These are phyloP conservation scores for Chironomus riparius DNA, from an alignment of 2,888 invertebrate species.

Conservation along the genomic window DNA sequence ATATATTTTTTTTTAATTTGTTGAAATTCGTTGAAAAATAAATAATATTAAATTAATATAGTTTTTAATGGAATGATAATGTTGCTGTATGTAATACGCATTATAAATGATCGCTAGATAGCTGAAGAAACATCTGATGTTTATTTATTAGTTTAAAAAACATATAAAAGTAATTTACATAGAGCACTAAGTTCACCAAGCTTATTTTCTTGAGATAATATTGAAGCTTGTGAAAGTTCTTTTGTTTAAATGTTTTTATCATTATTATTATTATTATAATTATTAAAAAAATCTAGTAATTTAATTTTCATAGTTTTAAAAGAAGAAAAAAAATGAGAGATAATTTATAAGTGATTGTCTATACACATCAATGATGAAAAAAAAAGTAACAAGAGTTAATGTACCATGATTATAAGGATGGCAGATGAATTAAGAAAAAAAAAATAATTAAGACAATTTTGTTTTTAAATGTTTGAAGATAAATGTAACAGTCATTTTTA, in stretches of 20 bases:
- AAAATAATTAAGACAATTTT: not conserved
- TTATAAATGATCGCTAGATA: not conserved
- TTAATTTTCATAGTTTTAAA: not conserved
- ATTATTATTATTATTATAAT: not conserved
- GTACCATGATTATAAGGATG: not conserved
- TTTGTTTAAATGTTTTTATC: not conserved
- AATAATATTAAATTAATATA: not conserved
- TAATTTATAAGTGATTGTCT: conserved; percentile 2
- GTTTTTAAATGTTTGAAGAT: not conserved
- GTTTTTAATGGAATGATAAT: not conserved
- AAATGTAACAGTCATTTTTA: too few relatives aligned
- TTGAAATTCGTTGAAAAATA: not conserved
- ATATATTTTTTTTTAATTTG: not conserved
- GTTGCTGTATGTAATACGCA: not conserved
- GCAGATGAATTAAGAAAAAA: not conserved
- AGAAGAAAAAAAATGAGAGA: not conserved
- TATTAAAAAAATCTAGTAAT: not conserved
- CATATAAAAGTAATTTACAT: not conserved
- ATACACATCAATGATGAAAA: not conserved
- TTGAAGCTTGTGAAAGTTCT: not conserved
- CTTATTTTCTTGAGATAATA: not conserved
- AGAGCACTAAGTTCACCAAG: not conserved
- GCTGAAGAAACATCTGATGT: conserved; percentile 3
- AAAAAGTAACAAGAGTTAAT: not conserved
- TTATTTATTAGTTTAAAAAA: not conserved